Base-by-base conservation (phyloP, 2,797 vertebrate genomes). In the Melanotaenia pygmaea region DNA sequence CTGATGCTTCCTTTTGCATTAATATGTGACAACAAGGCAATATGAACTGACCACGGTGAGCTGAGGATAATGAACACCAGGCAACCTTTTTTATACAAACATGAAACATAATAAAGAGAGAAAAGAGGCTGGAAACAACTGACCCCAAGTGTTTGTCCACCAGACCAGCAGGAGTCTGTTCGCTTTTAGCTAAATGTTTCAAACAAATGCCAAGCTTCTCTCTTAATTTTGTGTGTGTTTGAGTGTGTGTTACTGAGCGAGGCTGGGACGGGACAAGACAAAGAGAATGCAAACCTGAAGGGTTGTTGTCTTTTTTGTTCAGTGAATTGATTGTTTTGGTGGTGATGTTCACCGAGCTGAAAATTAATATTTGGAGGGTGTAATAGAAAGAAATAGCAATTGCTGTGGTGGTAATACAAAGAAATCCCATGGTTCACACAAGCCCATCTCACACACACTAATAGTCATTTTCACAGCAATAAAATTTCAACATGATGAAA, bases 401-500 rank as follows among this genome's bases (percentile, higher is more conserved):
- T 26, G 24, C 37, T 30, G 38, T 64, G 24, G 20, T 61, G n/a
- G 51, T 53, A 54, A 61, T 35, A 62, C 30, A 74, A 70, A 66
- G 50, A 66, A 51, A 67, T 66, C 56, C 62, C 35, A 67, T 47
- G 30, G 62, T 70, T 70, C 59, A 43, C 38, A 43, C 16, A 30
- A 64, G 26, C 30, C 53, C 54, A 45, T 40, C 54, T 58, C 26
- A 38, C 53, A 63, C 38, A 71, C 56, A 50, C 56, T n/a, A 67
- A 73, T 38, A 72, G 14, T 67, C 60, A 63, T 62, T 64, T 74
- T 51, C 67, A 74, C 67, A 56, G 30, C 32, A 65, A 57, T 76
- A 40, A 51, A 40, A 53, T 63, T 58, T 30, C 34, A 56, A 4
- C 22, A 2, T 35, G 34, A 40, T 43, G 54, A 74, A 79, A 14